Evolutionary conservation across 2,113 vertebrate genomes (phyloP).

Genomic region (Grus americana): DNA sequence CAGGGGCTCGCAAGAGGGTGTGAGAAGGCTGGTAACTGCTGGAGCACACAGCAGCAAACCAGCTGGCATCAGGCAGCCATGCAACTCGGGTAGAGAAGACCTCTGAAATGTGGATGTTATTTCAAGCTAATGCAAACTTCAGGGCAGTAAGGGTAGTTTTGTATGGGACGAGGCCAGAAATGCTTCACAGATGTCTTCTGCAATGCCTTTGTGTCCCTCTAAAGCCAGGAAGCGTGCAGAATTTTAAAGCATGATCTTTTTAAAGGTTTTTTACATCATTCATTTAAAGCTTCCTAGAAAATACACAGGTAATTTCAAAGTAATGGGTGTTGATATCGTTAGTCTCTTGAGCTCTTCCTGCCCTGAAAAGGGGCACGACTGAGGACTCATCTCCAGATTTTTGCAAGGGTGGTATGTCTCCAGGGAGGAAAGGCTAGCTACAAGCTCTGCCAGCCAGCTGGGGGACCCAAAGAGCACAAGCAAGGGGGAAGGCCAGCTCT

Average conservation of each 20-base stretch:
- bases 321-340: neutral
- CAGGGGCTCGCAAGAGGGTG: neutral
- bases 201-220: neutral
- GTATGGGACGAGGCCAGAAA: neutral
- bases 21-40: neutral
- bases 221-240: neutral
- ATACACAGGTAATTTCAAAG: neutral
- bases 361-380: neutral
- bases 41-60: neutral
- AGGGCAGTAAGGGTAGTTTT: neutral
- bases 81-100: neutral
- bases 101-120: neutral
- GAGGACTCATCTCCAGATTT: neutral
- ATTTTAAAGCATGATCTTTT: neutral
- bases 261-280: neutral
- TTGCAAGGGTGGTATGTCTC: neutral
- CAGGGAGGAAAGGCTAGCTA: neutral
- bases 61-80: neutral
- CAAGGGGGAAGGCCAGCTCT: neutral
- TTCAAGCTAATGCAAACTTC: neutral
- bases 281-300: neutral
- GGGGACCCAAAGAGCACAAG: too few species aligned
- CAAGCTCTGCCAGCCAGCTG: neutral
- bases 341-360: neutral
- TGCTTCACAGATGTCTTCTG: neutral